Conservation (phyloP, 2,888 invertebrate genomes). For the Glyphotaelius pellucidus region DNA sequence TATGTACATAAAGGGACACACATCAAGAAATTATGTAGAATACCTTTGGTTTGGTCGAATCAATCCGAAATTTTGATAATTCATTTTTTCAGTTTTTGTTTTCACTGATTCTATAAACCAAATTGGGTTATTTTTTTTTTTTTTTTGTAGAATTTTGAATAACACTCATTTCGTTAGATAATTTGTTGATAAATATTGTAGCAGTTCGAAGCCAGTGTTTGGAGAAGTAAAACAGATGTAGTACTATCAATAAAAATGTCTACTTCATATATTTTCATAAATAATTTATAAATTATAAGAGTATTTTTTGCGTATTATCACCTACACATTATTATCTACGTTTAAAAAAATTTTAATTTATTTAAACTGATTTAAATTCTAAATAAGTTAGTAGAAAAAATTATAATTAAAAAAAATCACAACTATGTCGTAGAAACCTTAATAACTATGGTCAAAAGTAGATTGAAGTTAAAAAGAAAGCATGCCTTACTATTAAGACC, state of each 20-base stretch:
- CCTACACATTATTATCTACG: too few species aligned
- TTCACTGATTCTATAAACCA: slow-evolving; percentile 16
- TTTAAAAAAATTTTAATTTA: too few species aligned
- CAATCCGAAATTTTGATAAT: not conserved
- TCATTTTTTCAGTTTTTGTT: not conserved
- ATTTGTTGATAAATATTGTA: not conserved
- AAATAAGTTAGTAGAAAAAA: too few species aligned
- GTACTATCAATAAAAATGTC: not conserved
- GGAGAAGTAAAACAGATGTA: not conserved
- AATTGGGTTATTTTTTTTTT: not conserved
- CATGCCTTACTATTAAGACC: not conserved
- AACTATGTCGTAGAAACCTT: not conserved
- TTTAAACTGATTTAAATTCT: too few species aligned
- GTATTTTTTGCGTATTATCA: not conserved
- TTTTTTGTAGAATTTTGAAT: not conserved
- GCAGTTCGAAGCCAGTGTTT: not conserved
- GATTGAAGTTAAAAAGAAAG: not conserved
- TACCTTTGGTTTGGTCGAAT: not conserved
- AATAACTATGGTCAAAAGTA: not conserved
- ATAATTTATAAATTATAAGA: not conserved
- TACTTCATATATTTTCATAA: not conserved
- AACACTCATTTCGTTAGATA: not conserved
- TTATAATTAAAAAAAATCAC: too few species aligned
- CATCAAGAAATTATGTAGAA: not conserved
- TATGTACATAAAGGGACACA: not conserved